These are phyloP conservation scores for Leuciscus idus DNA, from an alignment of 2,113 vertebrate genomes.

Conservation along the genomic window DNA sequence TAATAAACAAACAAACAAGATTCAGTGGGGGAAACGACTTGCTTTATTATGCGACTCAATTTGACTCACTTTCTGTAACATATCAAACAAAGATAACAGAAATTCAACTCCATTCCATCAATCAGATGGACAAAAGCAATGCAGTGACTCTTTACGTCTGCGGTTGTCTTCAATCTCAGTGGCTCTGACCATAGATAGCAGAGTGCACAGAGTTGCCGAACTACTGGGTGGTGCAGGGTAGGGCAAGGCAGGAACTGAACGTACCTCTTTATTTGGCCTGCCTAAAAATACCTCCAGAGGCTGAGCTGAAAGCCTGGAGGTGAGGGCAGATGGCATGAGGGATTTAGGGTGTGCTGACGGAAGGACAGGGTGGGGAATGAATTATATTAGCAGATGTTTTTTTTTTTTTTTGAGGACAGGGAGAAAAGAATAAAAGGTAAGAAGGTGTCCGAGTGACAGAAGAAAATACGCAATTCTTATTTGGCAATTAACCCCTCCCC, in stretches of 20 bases:
- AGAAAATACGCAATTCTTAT: conserved; percentile 52
- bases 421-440: not conserved
- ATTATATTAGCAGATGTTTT: not conserved
- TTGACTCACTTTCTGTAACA: not conserved
- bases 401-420: not conserved
- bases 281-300: conserved; percentile 57
- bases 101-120: not conserved
- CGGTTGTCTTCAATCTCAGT: not conserved
- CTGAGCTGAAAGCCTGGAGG: conserved; percentile 3
- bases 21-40: not conserved
- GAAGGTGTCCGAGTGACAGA: conserved; percentile 62
- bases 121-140: conserved; percentile 13
- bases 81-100: not conserved
- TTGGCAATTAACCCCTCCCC: conserved; percentile 17
- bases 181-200: conserved; percentile 67
- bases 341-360: conserved; percentile 12
- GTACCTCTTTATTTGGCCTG: conserved; percentile 56
- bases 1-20: conserved; percentile 26
- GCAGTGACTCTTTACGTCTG: not conserved
- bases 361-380: not conserved
- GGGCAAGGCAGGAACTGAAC: conserved; percentile 39
- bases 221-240: conserved; percentile 40
- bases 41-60: conserved; percentile 6
- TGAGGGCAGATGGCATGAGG: not conserved
- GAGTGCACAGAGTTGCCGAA: conserved; percentile 62